Conservation (phyloP, 2,797 vertebrate genomes). For the Dipus sagitta region DNA sequence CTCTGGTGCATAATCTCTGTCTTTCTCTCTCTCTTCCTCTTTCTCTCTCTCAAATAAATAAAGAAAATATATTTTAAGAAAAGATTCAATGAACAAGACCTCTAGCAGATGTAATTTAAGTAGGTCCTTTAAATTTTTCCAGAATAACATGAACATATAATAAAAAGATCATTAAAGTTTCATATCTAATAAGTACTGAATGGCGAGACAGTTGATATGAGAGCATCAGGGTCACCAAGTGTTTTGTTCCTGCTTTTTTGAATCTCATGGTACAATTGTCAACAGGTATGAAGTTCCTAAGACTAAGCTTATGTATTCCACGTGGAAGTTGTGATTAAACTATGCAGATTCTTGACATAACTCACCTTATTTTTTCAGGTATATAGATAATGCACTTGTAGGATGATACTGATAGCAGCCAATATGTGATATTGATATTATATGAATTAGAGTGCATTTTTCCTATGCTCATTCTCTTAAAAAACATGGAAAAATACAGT, state of each 20-base stretch:
- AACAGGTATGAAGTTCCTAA: background rate
- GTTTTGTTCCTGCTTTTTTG: constrained; percentile 16
- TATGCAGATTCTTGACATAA: background rate
- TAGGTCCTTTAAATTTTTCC: background rate
- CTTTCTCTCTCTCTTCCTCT: too few species aligned
- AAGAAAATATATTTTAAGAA: background rate
- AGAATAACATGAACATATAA: background rate
- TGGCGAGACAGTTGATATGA: background rate
- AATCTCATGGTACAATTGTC: background rate
- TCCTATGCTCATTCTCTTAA: background rate
- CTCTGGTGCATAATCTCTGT: too few species aligned
- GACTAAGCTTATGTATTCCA: background rate
- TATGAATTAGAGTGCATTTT: background rate
- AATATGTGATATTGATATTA: constrained; percentile 33
- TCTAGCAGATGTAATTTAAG: background rate
- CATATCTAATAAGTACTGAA: constrained; percentile 2
- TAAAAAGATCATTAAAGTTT: background rate
- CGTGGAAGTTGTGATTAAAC: background rate
- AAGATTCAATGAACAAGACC: background rate
- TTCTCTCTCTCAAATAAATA: too few species aligned
- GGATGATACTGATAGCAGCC: background rate
- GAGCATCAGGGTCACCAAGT: background rate
- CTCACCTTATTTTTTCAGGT: background rate
- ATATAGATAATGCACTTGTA: background rate
- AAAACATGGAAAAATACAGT: background rate